Evolutionary conservation across 2,797 vertebrate species (phyloP), one percentile per base, ranked within the genome.

Genomic region (Lateolabrax maculatus): DNA sequence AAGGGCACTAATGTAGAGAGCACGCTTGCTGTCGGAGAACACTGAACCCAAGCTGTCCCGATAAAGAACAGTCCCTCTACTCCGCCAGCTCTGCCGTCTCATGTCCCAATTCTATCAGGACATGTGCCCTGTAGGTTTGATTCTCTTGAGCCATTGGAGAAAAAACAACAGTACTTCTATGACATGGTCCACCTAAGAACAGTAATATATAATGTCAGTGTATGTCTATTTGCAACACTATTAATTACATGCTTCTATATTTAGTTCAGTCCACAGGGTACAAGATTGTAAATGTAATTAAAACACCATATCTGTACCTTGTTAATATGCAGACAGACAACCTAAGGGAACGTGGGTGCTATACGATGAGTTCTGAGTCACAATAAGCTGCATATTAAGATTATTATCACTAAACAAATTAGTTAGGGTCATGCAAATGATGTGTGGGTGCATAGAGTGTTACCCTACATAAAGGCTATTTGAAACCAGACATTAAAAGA

Each of bases 201-300:
- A 79, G 49, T 52, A 5, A 56, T 56, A 49, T 82, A 62, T 63
- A 62, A 69, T 49, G 31, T 66, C 41, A 53, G 46, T n/a, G 63
- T 56, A 66, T 71, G 19, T 71, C 62, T 71, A 37, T 75, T 44
- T 61, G 53, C 57, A 74, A 81, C 56, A 29, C 34, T 16, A 71
- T 79, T 87, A 87, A 89, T 77, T 84, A 85, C 66, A 60, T 41
- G 39, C 51, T 43, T 81, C 72, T 88, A 87, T 90, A 82, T 79
- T 85, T 86, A 83, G 74, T n/a, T 74, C 23, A 55, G 55, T 81
- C 84, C 63, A 43, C 51, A 23, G 68, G 81, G 83, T 43, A 58
- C 9, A 58, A 61, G 67, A 87, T 67, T 21, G n/a, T 66, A 75
- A 76, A 63, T 77, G 71, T 92, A 88, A 89, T 91, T 92, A 90